Percentiles rank a stretch among this genome's conserved stretches.
Conservation (phyloP, 2,113 vertebrate genomes). For the Maccullochella peelii region DNA sequence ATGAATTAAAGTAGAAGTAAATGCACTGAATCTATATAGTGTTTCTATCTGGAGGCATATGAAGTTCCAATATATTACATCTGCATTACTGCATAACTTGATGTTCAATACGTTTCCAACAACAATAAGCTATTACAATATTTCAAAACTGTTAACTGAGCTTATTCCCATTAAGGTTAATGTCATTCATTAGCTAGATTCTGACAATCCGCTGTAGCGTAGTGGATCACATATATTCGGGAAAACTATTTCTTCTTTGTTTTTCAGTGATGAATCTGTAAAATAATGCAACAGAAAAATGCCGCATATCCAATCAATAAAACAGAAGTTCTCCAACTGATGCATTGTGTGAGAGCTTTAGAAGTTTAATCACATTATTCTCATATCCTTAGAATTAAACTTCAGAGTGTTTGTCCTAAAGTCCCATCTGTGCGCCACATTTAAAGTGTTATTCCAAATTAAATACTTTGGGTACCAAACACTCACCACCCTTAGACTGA, state of each 20-base stretch:
- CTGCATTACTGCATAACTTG: not conserved
- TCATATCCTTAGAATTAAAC: not conserved
- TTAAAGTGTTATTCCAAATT: slow-evolving; percentile 2
- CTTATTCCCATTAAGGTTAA: not conserved
- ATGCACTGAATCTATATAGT: not conserved
- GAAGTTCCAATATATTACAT: not conserved
- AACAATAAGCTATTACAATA: not conserved
- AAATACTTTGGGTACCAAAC: not conserved
- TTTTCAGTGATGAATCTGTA: not conserved
- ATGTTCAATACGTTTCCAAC: not conserved
- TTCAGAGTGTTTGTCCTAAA: not conserved
- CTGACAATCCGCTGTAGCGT: not conserved
- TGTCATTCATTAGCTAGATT: not conserved
- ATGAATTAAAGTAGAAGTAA: slow-evolving; percentile 4
- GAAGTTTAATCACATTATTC: not conserved
- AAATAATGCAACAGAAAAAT: not conserved
- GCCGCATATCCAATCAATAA: too few species aligned
- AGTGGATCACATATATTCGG: not conserved
- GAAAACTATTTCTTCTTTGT: not conserved
- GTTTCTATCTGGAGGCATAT: not conserved
- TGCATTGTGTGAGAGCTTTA: not conserved
- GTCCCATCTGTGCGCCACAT: not conserved
- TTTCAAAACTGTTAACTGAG: not conserved
- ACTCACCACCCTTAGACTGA: not conserved
- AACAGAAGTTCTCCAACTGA: too few species aligned